Percentiles rank a stretch among this genome's conserved stretches.
These are phyloP conservation scores for Venustaconcha ellipsiformis DNA, from an alignment of 1,140 invertebrate species.

Conservation along the genomic window DNA sequence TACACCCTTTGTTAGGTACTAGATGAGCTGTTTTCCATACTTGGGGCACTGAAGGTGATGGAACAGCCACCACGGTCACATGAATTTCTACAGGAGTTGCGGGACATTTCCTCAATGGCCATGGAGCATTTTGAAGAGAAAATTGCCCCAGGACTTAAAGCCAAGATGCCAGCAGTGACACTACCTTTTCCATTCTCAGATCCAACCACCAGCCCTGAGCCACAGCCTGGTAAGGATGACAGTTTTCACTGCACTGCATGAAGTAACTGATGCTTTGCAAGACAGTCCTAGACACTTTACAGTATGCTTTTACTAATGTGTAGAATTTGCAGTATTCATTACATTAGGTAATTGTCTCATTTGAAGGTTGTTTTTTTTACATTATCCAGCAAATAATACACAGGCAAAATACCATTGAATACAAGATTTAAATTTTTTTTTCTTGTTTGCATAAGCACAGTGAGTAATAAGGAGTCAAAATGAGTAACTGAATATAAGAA, in stretches of 20 bases:
- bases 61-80: conserved; percentile 80
- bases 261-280: not conserved
- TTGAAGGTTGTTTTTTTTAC: too few relatives aligned
- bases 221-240: conserved; percentile 13
- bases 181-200: conserved; percentile 42
- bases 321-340: too few relatives aligned
- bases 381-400: too few relatives aligned
- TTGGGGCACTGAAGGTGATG: conserved; percentile 77
- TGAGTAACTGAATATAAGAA: too few relatives aligned
- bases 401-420: too few relatives aligned
- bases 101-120: conserved; percentile 95
- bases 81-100: conserved; percentile 87
- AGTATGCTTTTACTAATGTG: too few relatives aligned
- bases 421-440: too few relatives aligned
- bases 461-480: too few relatives aligned
- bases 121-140: conserved; percentile 97
- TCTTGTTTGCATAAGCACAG: too few relatives aligned
- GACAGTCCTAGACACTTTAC: too few relatives aligned
- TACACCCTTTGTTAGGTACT: conserved; percentile 77
- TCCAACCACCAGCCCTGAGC: conserved; percentile 18
- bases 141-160: conserved; percentile 75
- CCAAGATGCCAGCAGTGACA: conserved; percentile 43
- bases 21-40: conserved; percentile 85
- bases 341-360: too few relatives aligned
- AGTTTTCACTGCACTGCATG: not conserved